A percentile compares a stretch with the other conserved stretches of the same genome.
Conservation (phyloP, 2,113 vertebrate genomes). For the Cygnus buccinator region DNA sequence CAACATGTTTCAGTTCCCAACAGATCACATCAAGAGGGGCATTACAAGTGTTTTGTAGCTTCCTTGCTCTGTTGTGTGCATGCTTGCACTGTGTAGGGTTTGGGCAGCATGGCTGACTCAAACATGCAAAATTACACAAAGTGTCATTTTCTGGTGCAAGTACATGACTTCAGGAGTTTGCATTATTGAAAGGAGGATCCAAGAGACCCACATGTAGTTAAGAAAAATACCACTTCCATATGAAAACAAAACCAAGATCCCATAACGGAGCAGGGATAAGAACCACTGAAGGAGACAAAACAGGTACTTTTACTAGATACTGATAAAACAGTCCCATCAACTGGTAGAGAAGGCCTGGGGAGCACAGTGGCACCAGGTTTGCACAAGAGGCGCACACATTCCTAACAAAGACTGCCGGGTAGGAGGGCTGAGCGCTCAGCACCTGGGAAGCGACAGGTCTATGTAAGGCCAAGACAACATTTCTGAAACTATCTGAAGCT, state of each 20-base stretch:
- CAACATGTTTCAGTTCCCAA: background rate
- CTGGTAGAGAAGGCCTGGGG: background rate
- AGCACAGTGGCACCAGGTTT: background rate
- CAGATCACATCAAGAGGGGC: background rate
- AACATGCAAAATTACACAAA: background rate
- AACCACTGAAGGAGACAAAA: background rate
- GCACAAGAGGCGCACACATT: background rate
- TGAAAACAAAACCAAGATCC: background rate
- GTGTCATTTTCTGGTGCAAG: rapidly evolving
- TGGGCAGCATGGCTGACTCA: background rate
- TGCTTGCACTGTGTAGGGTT: background rate
- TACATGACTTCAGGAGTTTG: background rate
- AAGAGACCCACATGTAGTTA: background rate
- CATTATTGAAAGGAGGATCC: background rate
- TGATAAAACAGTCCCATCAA: background rate
- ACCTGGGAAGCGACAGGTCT: background rate
- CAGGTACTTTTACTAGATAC: background rate
- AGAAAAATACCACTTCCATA: background rate
- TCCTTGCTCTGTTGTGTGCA: background rate
- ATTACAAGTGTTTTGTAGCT: background rate
- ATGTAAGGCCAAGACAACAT: background rate
- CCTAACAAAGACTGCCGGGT: too few relatives aligned
- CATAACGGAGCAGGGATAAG: background rate
- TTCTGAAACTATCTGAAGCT: background rate
- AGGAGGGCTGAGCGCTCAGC: background rate